Evolutionary conservation across 1,140 invertebrate genomes (phyloP).

Genomic region (Euura saliciscinereae): DNA sequence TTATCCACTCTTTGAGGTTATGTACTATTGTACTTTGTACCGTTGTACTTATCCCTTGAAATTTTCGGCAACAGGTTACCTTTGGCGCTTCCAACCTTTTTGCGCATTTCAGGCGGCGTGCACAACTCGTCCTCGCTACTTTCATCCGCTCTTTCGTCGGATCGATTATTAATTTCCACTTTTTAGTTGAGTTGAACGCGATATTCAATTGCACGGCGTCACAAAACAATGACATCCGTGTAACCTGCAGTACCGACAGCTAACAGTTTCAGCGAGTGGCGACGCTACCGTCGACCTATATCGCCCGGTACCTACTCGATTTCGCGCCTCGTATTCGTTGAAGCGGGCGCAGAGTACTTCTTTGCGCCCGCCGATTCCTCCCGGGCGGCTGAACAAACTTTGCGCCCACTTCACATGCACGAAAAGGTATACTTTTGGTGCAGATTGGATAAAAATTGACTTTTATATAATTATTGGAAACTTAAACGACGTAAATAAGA

Average conservation of each 20-base stretch:
- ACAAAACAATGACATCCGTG: not conserved
- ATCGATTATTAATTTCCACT: not conserved
- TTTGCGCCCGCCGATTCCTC: not conserved
- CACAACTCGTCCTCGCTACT: not conserved
- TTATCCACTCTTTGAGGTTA: not conserved
- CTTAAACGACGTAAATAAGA: too few species aligned
- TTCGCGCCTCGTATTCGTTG: not conserved
- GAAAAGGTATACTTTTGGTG: not conserved
- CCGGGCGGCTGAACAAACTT: not conserved
- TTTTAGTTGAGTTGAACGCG: not conserved
- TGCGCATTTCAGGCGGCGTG: not conserved
- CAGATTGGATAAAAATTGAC: not conserved
- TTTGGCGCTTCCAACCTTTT: not conserved
- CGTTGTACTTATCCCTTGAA: not conserved
- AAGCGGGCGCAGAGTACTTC: not conserved
- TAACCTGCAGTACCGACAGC: not conserved
- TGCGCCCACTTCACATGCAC: not conserved
- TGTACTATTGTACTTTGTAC: not conserved
- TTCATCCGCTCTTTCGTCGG: not conserved
- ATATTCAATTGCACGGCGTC: not conserved
- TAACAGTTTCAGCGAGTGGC: not conserved
- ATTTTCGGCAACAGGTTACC: not conserved
- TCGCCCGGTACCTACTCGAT: not conserved
- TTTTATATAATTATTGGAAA: too few species aligned
- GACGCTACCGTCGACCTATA: not conserved